Evolutionary conservation across 2,888 invertebrate species (phyloP), one percentile per base, ranked within the genome.

Genomic region (Aricia artaxerxes): DNA sequence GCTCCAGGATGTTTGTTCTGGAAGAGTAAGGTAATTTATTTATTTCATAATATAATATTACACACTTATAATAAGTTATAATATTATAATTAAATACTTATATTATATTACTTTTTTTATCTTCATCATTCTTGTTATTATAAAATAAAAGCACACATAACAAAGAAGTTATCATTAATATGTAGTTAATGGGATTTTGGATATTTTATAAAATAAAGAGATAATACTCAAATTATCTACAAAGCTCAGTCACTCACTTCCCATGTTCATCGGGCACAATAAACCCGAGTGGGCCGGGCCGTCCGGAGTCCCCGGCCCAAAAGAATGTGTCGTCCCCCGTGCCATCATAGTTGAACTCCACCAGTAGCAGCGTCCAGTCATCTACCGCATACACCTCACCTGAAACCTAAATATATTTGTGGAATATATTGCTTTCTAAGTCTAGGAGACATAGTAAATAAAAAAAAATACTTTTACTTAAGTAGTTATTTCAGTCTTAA

Each of bases 321-420:
- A 98, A 98, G 91, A 98, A 98, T 1, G 98, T 97, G 87, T 98
- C 98, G 11, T 97, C 97, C 0, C 98, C 98, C 73, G 97, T 97
- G 69, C 98, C 98, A 88, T 98, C 98, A 84, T 98, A 98, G 88
- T 96, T 97, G 87, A 98, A 98, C 82, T 96, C 96, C 35, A 96
- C 96, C 81, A 98, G 89, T 11, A 98, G 92, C 78, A 98, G 92
- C 0, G 98, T 98, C 89, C 95, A 97, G 85, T 97, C 97, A 87
- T 98, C 97, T 2, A 98, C 97, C 0, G 98, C 98, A 89, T 97
- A 98, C 80, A 98, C 97, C 83, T 97, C 97, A 5, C 98, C 98
- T 0, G 97, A 96, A 0, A 98, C 98, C 95, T 97, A 83, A 79
- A 81, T 75, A 35, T 64, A 49, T 11, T 9, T 38, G 31, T 31